Evolutionary conservation across 2,113 vertebrate species (phyloP), one percentile per base, ranked within the genome.

Genomic region (Sylvietta virens): DNA sequence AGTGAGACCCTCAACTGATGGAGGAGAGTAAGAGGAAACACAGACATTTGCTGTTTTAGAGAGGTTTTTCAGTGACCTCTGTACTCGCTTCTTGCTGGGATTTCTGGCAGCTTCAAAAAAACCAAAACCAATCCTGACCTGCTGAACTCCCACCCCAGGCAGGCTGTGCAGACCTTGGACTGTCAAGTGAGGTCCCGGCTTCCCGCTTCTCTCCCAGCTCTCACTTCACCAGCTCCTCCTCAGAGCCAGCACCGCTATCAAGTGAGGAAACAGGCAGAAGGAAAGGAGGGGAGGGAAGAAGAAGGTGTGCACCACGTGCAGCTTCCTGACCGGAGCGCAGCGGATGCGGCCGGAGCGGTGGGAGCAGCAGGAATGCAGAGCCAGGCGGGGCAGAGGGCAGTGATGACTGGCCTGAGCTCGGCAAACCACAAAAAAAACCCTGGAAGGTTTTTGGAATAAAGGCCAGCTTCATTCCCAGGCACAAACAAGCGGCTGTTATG

Each of bases 381-480:
- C 65, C 81, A 85, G 66, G 42, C 13, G 0, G 73, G 69, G 50
- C 30, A 96, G 73, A 80, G 58, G 81, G 67, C 3, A 6, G 51
- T 1, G 1, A 51, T 9, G 56, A 70, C 35, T 14, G 28, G 78
- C 48, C 50, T 33, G 72, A 57, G 66, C 74, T 70, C 13, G 0
- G 64, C 76, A 92, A 93, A 58, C 31, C 62, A 94, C 77, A 89
- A 80, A 87, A 87, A 57, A 76, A 67, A 27, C 20, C 37, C 56
- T 82, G 56, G 80, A 94, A 94, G 67, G 47, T 20, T 79, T 84
- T 37, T 71, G 72, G 65, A 88, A 95, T 64, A 62, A 89, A 67
- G 56, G 84, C 58, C 94, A 96, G 54, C 58, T 88, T 86, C 76
- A 13, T 80, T 80, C 61, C 40, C 67, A 81, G 64, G 65, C 82